Evolutionary conservation across 2,888 invertebrate species (phyloP), one percentile per base, ranked within the genome.

Genomic region (Scaeva pyrastri): DNA sequence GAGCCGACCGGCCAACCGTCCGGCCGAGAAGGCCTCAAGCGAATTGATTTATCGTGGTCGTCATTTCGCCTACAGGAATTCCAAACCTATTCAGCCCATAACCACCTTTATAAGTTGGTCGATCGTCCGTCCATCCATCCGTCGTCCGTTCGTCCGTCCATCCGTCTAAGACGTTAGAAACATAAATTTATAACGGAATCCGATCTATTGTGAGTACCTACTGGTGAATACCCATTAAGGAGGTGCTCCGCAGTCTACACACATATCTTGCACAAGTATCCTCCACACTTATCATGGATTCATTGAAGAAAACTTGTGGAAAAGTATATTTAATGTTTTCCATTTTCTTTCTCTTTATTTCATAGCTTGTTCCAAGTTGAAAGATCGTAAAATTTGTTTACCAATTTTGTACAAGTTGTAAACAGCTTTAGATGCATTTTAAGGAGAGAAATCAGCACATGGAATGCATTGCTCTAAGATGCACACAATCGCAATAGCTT

Each of bases 321-420:
- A 56, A 68, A 50, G 14, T 7, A 16, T 62, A 10, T 26, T 23
- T 10, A n/a, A 7, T 10, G 16, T 36, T 56, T 56, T 56, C 31
- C 36, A 2, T 56, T 58, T 16, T 62, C 12, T 14, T 23, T 23
- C 50, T 50, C 21, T 5, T 36, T 68, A 71, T 66, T 73, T 83
- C 55, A 83, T 73, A 21, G 45, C 55, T 48, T 58, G 21, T 45
- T 48, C 50, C 45, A 50, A 56, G 16, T 58, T 68, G 36, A 26
- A 45, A 66, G 52, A 39, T 74, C 74, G 36, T 84, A 70, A 78
- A 83, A 74, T 83, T 83, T 83, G 73, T 78, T 78, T 78, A 74
- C 62, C 73, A 64, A 71, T 58, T 64, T 60, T 23, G 14, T 41
- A 41, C 23, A 11, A 60, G 43, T 36, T 55, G 43, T 72, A 39